A percentile compares a stretch with the other conserved stretches of the same genome.
Conservation (phyloP, 2,888 invertebrate species). For the Scaptomyza reducta region DNA sequence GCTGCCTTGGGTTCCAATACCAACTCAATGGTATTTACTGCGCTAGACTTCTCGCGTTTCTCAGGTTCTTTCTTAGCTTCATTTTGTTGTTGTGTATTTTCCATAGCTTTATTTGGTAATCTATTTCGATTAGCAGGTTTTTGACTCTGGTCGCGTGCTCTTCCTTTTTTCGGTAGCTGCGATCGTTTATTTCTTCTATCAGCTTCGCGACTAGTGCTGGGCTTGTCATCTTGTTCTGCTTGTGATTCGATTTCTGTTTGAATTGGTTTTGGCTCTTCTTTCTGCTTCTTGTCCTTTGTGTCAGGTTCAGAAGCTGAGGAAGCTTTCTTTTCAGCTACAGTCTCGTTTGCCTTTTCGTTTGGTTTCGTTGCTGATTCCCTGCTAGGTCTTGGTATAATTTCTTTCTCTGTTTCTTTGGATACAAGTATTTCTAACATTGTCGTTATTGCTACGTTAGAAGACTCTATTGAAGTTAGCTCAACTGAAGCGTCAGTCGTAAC, state of each 20-base stretch:
- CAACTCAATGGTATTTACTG: background rate
- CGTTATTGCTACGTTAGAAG: too few species aligned
- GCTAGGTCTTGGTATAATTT: background rate
- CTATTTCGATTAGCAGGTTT: slow-evolving; percentile 47
- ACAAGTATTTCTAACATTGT: background rate
- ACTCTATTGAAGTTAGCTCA: background rate
- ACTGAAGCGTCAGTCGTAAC: background rate
- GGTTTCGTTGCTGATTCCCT: background rate
- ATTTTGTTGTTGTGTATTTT: background rate
- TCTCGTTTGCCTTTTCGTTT: too few species aligned
- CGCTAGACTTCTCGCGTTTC: background rate
- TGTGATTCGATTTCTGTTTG: background rate
- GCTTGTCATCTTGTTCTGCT: slow-evolving; percentile 40
- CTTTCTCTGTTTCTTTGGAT: background rate
- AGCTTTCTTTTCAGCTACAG: too few species aligned
- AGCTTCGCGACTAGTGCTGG: slow-evolving; percentile 63
- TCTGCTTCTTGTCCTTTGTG: background rate
- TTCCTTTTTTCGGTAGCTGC: slow-evolving; percentile 48
- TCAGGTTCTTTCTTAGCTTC: background rate
- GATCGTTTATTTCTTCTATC: slow-evolving; percentile 47
- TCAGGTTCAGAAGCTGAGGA: background rate
- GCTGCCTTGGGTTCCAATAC: background rate
- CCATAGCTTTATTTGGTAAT: slow-evolving; percentile 12
- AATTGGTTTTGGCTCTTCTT: background rate
- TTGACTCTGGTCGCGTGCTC: slow-evolving; percentile 62